Base-by-base conservation (phyloP, 2,113 vertebrate genomes). In the Pedetes capensis region DNA sequence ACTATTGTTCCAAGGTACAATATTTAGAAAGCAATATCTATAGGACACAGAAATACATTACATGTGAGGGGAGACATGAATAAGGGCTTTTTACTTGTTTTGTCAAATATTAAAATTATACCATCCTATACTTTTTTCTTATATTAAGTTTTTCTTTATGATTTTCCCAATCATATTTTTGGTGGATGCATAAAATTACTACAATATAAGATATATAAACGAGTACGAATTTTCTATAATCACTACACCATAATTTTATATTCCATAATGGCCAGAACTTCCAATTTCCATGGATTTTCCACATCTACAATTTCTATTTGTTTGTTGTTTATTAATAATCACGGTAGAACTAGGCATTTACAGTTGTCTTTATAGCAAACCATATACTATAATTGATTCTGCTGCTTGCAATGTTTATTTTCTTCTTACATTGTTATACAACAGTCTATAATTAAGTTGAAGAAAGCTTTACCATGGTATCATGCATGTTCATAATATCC, bases 161-260 rank as follows among this genome's bases (percentile, higher is more conserved):
- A 88, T 49, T 89, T 83, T 78, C 44, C 63, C 51, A 91, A 61
- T 87, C 68, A 93, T 64, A 94, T 34, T 85, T 2, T 71, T 89
- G 29, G 55, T 14, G 17, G 20, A 39, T 53, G 20, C 51, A 76
- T 82, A 66, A 82, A 95, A 81, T 75, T 82, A 91, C 64, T 74
- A 75, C 42, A 94, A 44, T 57, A 81, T 3, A 75, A 66, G 44
- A 66, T 47, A 66, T 29, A 90, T 16, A 39, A 82, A 74, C 63
- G 34, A 79, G 17, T 91, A 49, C 51, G 7, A 72, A 42, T 88
- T 96, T 94, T 84, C 47, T 87, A 75, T 37, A 96, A 74, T 55
- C 12, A 72, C 29, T 83, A 88, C 18, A 94, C 37, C 3, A 68
- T 83, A 83, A 78, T 72, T 88, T 66, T 72, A 2, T 72, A 57